These are phyloP conservation scores for Macrobrachium nipponense DNA, from an alignment of 1,140 invertebrate species.

Conservation along the genomic window DNA sequence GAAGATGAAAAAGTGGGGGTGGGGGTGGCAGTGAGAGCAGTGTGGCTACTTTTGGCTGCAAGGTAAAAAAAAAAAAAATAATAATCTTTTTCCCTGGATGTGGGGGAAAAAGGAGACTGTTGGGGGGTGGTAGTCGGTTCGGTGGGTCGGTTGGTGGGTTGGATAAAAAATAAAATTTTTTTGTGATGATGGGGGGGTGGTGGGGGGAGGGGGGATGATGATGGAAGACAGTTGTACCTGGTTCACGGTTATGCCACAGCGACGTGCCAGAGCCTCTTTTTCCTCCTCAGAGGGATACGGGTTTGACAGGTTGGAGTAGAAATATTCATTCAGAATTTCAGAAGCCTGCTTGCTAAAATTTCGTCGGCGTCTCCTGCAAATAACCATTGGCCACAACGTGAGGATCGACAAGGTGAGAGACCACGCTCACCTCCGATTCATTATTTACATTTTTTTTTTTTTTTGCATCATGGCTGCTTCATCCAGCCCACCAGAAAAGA, in stretches of 20 bases:
- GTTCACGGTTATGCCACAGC: conserved; percentile 98
- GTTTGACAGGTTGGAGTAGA: conserved; percentile 99
- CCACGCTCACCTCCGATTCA: not conserved
- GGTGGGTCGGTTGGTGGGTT: not conserved
- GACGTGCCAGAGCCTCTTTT: conserved; percentile 99
- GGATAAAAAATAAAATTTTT: not conserved
- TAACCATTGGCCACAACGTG: conserved; percentile 45
- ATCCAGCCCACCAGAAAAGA: conserved; percentile 33
- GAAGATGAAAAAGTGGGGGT: not conserved
- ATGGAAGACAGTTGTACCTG: conserved; percentile 73
- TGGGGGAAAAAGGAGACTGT: not conserved
- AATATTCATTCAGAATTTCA: conserved; percentile 99
- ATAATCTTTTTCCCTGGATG: not conserved
- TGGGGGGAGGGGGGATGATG: conserved; percentile 22
- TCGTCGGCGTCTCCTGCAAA: conserved; percentile 90
- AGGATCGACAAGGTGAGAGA: not conserved
- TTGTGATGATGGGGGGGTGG: conserved; percentile 4
- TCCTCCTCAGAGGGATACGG: conserved; percentile 99
- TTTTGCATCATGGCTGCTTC: too few relatives aligned
- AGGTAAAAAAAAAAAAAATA: too few relatives aligned
- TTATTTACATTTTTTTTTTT: not conserved
- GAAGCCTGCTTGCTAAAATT: conserved; percentile 99
- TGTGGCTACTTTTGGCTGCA: conserved; percentile 18
- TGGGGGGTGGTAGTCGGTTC: not conserved
- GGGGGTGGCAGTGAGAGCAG: conserved; percentile 16